phyloP scores from a whole-genome alignment of 2,797 vertebrate genomes.

The Philypnodon macrostomus region DNA sequence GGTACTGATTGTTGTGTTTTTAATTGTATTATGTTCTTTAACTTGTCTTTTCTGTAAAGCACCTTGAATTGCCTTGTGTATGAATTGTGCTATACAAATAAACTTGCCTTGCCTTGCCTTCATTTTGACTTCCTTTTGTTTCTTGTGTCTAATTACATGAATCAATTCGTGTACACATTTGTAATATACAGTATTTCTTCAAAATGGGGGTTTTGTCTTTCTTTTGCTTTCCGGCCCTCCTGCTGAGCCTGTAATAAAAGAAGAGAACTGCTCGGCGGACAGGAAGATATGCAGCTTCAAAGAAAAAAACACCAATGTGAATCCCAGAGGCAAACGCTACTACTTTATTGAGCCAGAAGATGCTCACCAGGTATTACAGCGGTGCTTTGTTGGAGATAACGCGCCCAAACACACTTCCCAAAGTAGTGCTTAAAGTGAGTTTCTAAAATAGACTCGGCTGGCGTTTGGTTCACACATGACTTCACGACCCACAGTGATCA shows the following conservation, averaged over 20 bases:
- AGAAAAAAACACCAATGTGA: constrained; percentile 19
- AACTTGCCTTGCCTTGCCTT: no score
- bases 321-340: constrained; percentile 39
- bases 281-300: constrained; percentile 38
- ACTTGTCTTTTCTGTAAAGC: no score
- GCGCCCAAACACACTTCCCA: constrained; percentile 24
- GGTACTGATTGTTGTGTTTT: no score
- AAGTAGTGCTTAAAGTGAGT: no score
- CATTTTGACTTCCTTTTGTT: no score
- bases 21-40: no score
- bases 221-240: background rate
- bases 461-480: background rate
- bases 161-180: background rate
- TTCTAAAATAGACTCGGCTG: no score
- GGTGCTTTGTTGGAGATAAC: constrained; percentile 32
- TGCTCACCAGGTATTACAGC: constrained; percentile 36
- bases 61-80: no score
- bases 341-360: constrained; percentile 29
- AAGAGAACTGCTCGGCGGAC: constrained; percentile 21
- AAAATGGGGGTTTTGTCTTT: background rate
- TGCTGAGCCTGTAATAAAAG: constrained; percentile 6
- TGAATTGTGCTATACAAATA: no score
- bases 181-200: background rate
- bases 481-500: background rate
- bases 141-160: constrained; percentile 6